phyloP scores from a whole-genome alignment of 1,140 invertebrate genomes.

The Elymnias hypermnestra region DNA sequence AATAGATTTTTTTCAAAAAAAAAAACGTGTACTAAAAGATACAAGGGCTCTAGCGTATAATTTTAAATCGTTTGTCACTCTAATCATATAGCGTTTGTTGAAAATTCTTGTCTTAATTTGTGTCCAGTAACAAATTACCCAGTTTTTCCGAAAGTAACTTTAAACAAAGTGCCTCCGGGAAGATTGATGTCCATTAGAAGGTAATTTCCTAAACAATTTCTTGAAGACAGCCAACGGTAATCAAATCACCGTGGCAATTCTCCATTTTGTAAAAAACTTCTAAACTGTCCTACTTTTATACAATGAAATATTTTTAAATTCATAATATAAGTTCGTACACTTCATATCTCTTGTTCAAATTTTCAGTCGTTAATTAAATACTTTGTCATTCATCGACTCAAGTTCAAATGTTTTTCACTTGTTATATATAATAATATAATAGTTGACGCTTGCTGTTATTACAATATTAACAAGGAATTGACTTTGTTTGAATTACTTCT shows the following conservation, averaged over 20 bases:
- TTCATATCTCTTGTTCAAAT: no score
- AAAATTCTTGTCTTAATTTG: slow-evolving; percentile 46
- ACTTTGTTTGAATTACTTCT: no score
- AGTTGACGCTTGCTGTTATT: no score
- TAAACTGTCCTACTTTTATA: slow-evolving; percentile 1
- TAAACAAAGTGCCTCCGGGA: slow-evolving; percentile 40
- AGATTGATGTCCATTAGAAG: slow-evolving; percentile 53
- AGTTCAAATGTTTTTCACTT: no score
- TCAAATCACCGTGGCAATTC: slow-evolving; percentile 23
- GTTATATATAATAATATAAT: no score
- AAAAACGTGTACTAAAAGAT: neutral
- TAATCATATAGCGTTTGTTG: slow-evolving; percentile 17
- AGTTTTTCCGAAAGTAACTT: slow-evolving; percentile 37
- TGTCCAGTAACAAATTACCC: slow-evolving; percentile 47
- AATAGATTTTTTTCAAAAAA: no score
- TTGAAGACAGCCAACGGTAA: slow-evolving; percentile 32
- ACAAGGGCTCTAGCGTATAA: neutral
- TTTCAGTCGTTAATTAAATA: no score
- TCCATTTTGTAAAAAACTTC: slow-evolving; percentile 2
- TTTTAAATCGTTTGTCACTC: slow-evolving; percentile 15
- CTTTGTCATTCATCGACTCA: no score
- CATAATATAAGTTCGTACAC: no score
- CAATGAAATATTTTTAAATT: no score
- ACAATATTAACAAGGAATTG: no score
- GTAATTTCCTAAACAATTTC: slow-evolving; percentile 51